Percentiles rank a stretch among this genome's conserved stretches.
Conservation (phyloP, 2,113 vertebrate genomes). For the Tragelaphus imberbis region DNA sequence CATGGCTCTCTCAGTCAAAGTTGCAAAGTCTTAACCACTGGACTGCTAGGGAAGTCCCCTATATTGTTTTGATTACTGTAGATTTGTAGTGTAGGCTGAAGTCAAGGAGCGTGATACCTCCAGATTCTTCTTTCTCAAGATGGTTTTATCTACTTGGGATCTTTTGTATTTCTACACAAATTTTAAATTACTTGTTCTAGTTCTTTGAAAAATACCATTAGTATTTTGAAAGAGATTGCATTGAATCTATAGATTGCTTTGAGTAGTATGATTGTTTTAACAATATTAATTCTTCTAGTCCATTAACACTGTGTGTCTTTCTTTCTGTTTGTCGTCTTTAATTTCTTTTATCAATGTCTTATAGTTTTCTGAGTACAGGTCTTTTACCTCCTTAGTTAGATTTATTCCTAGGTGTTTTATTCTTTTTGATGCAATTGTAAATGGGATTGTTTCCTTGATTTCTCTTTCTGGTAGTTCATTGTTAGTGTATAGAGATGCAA, state of each 20-base stretch:
- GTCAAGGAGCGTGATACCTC: background rate
- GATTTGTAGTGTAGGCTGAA: background rate
- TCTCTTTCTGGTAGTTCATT: background rate
- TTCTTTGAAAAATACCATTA: background rate
- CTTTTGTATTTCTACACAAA: background rate
- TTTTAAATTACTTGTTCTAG: background rate
- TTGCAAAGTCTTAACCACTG: background rate
- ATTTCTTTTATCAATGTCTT: background rate
- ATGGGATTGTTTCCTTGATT: background rate
- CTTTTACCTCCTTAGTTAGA: background rate
- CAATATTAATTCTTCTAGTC: background rate
- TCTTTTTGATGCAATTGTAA: background rate
- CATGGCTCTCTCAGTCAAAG: background rate
- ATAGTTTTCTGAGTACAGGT: background rate
- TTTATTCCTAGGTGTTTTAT: background rate
- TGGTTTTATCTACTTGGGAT: background rate
- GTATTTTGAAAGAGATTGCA: background rate
- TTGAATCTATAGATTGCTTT: background rate
- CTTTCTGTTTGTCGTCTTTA: background rate
- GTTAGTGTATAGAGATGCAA: background rate
- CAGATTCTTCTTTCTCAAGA: background rate
- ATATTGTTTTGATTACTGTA: background rate
- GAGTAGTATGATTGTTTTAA: background rate
- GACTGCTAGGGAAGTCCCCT: background rate
- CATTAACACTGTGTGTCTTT: background rate